Evolutionary conservation across 2,113 vertebrate genomes (phyloP), one percentile per base, ranked within the genome.

Genomic region (Alethe diademata): DNA sequence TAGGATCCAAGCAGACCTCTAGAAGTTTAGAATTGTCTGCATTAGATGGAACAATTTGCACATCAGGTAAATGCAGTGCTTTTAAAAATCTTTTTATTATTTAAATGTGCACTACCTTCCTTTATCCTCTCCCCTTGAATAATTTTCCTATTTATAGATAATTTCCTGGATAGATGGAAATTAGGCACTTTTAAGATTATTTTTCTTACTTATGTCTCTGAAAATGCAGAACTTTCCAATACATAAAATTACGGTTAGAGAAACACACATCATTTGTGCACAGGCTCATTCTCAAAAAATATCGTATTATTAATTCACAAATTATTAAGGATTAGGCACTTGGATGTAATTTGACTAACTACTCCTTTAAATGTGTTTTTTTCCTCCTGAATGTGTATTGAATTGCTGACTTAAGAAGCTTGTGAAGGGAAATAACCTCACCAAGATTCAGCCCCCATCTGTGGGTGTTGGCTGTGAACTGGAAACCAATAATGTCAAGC

Each of bases 81-180:
- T 78, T 70, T 0, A 47, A 92, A 57, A 48, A 38, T 38, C 0
- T 45, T 83, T 43, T 43, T n/a, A 40, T 54, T 62, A n/a, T 62
- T 71, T 57, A 60, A 74, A 28, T 15, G 1, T 35, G 9, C 5
- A 19, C 8, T 38, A 45, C 8, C 10, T n/a, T 62, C 28, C 8
- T 12, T 43, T 14, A 14, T 12, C 4, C 0, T 1, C 3, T 15
- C 7, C 1, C 4, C 15, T 16, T 8, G 2, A 47, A 18, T 43
- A 1, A 0, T 43, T 75, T 85, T 36, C 19, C 22, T 19, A 42
- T 56, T 86, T 83, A 40, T 35, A 53, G 7, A 51, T 51, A 67
- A 71, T 79, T 88, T 92, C 35, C 15, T 48, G 16, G 26, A 53
- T 16, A 40, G 38, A 43, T 19, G 78, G 53, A 51, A 23, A 48